Percentiles rank a stretch among this genome's conserved stretches.
Evolutionary conservation across 2,888 invertebrate genomes (phyloP).

Genomic region (Chydorus sphaericus): DNA sequence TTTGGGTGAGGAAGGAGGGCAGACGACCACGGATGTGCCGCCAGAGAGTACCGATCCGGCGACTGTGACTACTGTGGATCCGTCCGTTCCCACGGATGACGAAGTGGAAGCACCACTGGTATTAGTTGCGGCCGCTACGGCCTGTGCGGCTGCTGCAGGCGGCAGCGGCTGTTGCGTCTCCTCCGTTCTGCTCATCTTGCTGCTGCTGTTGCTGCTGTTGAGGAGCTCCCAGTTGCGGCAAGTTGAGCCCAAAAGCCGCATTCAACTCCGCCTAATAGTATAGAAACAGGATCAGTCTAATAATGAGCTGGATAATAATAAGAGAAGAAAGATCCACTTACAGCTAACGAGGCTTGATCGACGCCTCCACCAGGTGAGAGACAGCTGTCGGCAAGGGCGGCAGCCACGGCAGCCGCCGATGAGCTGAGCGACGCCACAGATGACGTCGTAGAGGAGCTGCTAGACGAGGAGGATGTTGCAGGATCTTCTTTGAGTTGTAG

Average conservation of each 20-base stretch:
- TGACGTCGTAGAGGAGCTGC: conserved; percentile 22
- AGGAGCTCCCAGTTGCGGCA: conserved; percentile 26
- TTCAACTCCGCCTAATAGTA: background rate
- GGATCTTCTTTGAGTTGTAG: too few species aligned
- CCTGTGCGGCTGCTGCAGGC: conserved; percentile 26
- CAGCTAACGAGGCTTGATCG: conserved; percentile 1
- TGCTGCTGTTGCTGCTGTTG: conserved; percentile 23
- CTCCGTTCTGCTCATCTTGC: conserved; percentile 31
- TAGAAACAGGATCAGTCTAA: background rate
- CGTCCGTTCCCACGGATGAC: conserved; percentile 30
- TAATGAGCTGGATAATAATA: too few species aligned
- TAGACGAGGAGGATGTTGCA: conserved; percentile 20
- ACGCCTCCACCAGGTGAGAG: background rate
- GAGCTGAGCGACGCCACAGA: conserved; percentile 45
- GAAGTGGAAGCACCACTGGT: background rate
- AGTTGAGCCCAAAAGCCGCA: conserved; percentile 5
- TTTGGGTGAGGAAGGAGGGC: conserved; percentile 33
- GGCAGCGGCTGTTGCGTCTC: conserved; percentile 30
- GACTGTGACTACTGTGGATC: conserved; percentile 29
- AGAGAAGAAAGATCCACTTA: background rate
- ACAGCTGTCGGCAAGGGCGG: background rate
- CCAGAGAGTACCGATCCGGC: conserved; percentile 28
- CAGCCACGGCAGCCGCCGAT: conserved; percentile 29
- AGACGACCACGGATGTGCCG: conserved; percentile 14
- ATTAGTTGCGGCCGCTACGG: conserved; percentile 23